phyloP scores from a whole-genome alignment of 2,888 invertebrate genomes.

The Margaritifera margaritifera region DNA sequence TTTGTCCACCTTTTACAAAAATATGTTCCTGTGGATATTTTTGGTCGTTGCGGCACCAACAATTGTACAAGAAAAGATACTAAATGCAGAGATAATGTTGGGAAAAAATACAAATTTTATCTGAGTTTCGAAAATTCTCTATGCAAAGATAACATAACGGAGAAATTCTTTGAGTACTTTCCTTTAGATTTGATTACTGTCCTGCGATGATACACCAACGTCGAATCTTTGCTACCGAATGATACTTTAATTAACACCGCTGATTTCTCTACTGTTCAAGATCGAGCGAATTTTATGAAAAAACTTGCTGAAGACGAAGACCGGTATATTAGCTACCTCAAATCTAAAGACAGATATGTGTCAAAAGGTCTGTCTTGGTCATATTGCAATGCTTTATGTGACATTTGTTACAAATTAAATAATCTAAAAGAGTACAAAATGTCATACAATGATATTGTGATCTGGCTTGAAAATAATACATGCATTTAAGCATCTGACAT shows the following conservation, averaged over 20 bases:
- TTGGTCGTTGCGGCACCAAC: conserved; percentile 35
- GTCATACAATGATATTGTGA: conserved; percentile 9
- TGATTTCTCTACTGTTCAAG: conserved; percentile 53
- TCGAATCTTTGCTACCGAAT: conserved; percentile 56
- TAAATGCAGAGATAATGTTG: conserved; percentile 4
- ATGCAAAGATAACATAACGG: conserved; percentile 64
- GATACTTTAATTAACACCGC: conserved; percentile 66
- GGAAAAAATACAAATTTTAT: conserved; percentile 57
- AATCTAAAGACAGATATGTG: conserved; percentile 17
- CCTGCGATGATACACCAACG: conserved; percentile 62
- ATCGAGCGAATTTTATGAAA: conserved; percentile 15
- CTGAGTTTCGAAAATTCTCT: conserved; percentile 64
- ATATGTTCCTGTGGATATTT: conserved; percentile 37
- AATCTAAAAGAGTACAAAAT: conserved; percentile 19
- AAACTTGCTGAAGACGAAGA: conserved; percentile 15
- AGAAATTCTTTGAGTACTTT: conserved; percentile 59
- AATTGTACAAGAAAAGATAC: not conserved
- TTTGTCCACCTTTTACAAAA: conserved; percentile 33
- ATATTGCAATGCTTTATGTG: conserved; percentile 14
- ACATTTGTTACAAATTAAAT: conserved; percentile 27
- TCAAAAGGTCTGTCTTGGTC: not conserved
- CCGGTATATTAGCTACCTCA: conserved; percentile 17
- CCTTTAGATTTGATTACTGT: conserved; percentile 56
- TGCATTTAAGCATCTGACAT: too few relatives aligned
- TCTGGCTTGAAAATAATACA: conserved; percentile 5